phyloP scores from a whole-genome alignment of 2,888 invertebrate genomes.

The Trichacis sp. region DNA sequence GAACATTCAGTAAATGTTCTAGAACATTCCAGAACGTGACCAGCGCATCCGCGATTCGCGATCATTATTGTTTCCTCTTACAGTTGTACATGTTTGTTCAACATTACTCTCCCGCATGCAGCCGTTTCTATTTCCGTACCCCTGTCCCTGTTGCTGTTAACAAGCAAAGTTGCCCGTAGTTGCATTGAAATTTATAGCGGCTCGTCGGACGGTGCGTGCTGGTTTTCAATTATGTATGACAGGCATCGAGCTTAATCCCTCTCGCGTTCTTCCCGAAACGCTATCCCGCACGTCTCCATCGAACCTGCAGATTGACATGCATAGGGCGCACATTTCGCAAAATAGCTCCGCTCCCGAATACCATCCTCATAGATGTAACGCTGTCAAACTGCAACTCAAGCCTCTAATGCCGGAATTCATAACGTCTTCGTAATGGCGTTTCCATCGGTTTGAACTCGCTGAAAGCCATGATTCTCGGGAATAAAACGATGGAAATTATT shows the following conservation, averaged over 20 bases:
- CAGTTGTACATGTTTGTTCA: constrained; percentile 20
- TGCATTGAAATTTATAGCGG: constrained; percentile 47
- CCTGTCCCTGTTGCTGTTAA: constrained; percentile 26
- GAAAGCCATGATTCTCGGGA: no score
- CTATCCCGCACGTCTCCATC: constrained; percentile 10
- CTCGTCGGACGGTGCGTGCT: constrained; percentile 44
- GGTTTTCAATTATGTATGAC: constrained; percentile 51
- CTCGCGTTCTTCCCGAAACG: constrained; percentile 8
- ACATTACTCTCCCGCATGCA: constrained; percentile 13
- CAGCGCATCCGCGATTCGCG: constrained; percentile 12
- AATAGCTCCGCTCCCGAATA: constrained; percentile 7
- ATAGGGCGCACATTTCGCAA: constrained; percentile 14
- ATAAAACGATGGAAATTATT: no score
- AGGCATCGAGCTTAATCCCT: constrained; percentile 31
- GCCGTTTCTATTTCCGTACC: constrained; percentile 22
- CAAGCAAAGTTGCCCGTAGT: constrained; percentile 37
- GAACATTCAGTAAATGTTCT: no score
- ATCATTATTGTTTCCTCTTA: constrained; percentile 23
- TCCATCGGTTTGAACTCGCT: neutral
- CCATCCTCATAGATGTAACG: constrained; percentile 2
- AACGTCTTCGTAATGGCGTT: neutral
- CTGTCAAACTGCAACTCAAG: neutral
- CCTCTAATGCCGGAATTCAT: neutral
- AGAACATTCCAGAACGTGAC: no score
- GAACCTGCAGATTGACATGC: constrained; percentile 18